phyloP scores from a whole-genome alignment of 2,797 vertebrate genomes.

The Acridotheres tristis region DNA sequence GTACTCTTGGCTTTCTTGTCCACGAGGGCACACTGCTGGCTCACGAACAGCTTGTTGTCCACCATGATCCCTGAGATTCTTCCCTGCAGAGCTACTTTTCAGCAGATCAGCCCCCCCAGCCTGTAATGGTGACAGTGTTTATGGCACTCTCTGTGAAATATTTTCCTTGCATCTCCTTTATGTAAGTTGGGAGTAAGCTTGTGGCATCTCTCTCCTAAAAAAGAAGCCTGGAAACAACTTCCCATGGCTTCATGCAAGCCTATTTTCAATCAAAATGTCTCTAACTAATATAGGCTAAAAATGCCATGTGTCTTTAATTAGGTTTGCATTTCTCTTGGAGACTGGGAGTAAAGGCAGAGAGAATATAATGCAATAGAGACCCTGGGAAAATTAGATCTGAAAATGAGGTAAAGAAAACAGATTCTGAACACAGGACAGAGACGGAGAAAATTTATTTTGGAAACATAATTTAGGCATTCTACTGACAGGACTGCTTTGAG shows the following conservation, averaged over 20 bases:
- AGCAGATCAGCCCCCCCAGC: background rate
- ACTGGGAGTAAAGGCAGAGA: background rate
- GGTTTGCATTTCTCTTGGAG: constrained; percentile 29
- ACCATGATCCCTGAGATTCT: background rate
- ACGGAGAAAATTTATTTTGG: background rate
- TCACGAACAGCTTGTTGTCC: background rate
- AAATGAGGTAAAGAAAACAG: constrained; percentile 28
- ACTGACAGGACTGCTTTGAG: background rate
- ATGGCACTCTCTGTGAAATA: background rate
- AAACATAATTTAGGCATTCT: background rate
- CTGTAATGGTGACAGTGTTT: background rate
- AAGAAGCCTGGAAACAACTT: background rate
- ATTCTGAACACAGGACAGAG: background rate
- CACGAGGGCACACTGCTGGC: background rate
- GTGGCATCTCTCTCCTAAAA: background rate
- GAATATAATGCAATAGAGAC: constrained; percentile 40
- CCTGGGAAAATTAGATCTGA: constrained; percentile 44
- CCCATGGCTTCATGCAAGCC: background rate
- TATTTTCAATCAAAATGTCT: background rate
- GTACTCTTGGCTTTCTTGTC: background rate
- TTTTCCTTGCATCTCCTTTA: background rate
- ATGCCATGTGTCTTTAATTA: constrained; percentile 38
- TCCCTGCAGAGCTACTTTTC: background rate
- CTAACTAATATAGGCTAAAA: background rate
- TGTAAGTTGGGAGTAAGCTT: background rate